A percentile compares a stretch with the other conserved stretches of the same genome.
Evolutionary conservation across 2,797 vertebrate species (phyloP).

Genomic region (Tarsius wallacei): DNA sequence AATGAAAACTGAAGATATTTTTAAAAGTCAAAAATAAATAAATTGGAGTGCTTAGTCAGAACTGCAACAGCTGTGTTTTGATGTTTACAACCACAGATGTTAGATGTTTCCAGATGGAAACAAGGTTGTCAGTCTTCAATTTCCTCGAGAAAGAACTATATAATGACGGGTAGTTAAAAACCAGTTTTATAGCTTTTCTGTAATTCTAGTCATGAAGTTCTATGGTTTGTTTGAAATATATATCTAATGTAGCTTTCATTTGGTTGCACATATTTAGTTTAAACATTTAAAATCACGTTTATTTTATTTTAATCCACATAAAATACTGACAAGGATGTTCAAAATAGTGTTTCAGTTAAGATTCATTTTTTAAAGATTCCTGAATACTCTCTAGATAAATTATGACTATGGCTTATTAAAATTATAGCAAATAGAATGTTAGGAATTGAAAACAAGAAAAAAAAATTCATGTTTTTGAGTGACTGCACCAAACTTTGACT

Average conservation of each 20-base stretch:
- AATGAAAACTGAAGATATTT: slow-evolving; percentile 81
- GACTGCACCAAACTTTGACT: background rate
- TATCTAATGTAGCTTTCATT: background rate
- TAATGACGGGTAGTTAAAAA: slow-evolving; percentile 68
- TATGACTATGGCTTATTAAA: background rate
- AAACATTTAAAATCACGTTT: slow-evolving; percentile 45
- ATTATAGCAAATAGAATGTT: background rate
- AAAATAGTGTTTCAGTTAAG: background rate
- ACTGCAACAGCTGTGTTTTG: slow-evolving; percentile 81
- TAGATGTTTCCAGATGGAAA: slow-evolving; percentile 84
- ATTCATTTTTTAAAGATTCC: background rate
- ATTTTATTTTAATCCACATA: background rate
- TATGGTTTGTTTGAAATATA: slow-evolving; percentile 52
- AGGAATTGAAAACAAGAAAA: background rate
- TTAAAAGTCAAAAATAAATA: slow-evolving; percentile 80
- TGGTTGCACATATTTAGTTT: slow-evolving; percentile 18
- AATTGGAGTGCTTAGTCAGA: slow-evolving; percentile 77
- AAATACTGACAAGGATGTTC: background rate
- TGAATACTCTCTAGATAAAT: background rate
- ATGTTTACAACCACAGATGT: slow-evolving; percentile 80
- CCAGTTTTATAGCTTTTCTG: background rate
- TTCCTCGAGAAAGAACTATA: slow-evolving; percentile 74
- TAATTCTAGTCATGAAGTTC: slow-evolving; percentile 32
- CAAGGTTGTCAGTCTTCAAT: slow-evolving; percentile 75
- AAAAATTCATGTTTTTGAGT: background rate